Percentiles rank a stretch among this genome's conserved stretches.
These are phyloP conservation scores for Gymnarchus niloticus DNA, from an alignment of 2,113 vertebrate genomes.

Conservation along the genomic window DNA sequence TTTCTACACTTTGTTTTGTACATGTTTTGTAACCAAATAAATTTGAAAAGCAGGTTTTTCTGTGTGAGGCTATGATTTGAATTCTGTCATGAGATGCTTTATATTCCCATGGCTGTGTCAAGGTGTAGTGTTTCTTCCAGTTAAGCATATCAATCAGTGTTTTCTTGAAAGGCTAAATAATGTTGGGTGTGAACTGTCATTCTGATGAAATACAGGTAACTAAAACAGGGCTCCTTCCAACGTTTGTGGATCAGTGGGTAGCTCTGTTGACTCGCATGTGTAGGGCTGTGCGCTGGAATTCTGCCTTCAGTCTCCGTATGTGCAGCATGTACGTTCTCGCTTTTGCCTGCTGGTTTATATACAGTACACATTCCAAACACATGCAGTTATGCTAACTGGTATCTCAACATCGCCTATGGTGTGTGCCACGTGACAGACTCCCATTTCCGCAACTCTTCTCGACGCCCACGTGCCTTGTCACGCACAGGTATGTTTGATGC, in stretches of 20 bases:
- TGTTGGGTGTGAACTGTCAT: not conserved
- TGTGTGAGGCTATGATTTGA: not conserved
- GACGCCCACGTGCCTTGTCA: too few relatives aligned
- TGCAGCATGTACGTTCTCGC: too few relatives aligned
- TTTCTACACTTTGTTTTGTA: conserved; percentile 70
- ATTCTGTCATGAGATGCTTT: not conserved
- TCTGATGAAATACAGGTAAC: not conserved
- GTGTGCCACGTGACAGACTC: too few relatives aligned
- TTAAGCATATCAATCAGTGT: not conserved
- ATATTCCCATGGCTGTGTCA: not conserved
- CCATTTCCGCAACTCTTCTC: too few relatives aligned
- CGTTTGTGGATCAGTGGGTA: not conserved
- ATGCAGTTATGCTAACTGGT: not conserved
- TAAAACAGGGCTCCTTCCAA: not conserved
- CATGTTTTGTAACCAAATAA: conserved; percentile 61
- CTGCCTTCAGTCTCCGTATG: not conserved
- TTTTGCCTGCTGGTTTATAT: too few relatives aligned
- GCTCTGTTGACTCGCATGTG: not conserved
- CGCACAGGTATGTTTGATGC: not conserved
- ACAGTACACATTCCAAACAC: too few relatives aligned
- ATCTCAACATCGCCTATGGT: too few relatives aligned
- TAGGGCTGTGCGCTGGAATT: not conserved
- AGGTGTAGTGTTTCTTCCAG: not conserved
- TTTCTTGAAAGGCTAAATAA: not conserved
- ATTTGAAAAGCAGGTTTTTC: conserved; percentile 36